These are phyloP conservation scores for Paratrypauchen microcephalus DNA, from an alignment of 2,797 vertebrate species.

Conservation along the genomic window DNA sequence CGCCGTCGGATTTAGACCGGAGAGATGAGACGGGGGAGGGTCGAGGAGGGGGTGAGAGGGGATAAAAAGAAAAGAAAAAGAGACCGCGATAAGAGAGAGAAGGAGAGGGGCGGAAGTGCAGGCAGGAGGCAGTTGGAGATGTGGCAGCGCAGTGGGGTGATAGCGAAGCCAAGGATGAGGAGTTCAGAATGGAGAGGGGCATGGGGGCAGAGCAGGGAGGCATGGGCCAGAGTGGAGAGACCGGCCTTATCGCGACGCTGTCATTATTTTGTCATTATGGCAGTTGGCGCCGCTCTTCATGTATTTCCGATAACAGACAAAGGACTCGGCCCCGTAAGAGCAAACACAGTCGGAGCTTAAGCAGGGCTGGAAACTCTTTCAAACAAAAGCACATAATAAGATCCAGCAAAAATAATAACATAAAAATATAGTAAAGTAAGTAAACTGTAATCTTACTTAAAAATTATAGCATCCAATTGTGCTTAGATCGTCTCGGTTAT, in stretches of 20 bases:
- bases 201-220: conserved; percentile 32
- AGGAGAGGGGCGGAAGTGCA: conserved; percentile 27
- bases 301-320: conserved; percentile 72
- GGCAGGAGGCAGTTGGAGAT: conserved; percentile 25
- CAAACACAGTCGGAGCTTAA: conserved; percentile 56
- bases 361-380: conserved; percentile 41
- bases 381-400: conserved; percentile 13
- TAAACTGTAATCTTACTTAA: too few species aligned
- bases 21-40: conserved; percentile 36
- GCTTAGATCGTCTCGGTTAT: neutral
- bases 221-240: conserved; percentile 50
- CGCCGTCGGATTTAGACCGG: conserved; percentile 40
- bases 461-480: neutral
- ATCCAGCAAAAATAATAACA: conserved; percentile 33
- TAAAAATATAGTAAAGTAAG: neutral
- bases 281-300: conserved; percentile 62
- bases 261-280: conserved; percentile 77
- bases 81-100: conserved; percentile 35
- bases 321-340: conserved; percentile 48
- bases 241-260: conserved; percentile 63
- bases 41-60: conserved; percentile 5
- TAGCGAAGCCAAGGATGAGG: conserved; percentile 43
- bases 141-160: conserved; percentile 32
- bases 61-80: conserved; percentile 41
- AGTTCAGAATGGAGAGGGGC: conserved; percentile 37